Base-by-base conservation (phyloP, 1,140 invertebrate genomes). In the Cotesia vestalis region DNA sequence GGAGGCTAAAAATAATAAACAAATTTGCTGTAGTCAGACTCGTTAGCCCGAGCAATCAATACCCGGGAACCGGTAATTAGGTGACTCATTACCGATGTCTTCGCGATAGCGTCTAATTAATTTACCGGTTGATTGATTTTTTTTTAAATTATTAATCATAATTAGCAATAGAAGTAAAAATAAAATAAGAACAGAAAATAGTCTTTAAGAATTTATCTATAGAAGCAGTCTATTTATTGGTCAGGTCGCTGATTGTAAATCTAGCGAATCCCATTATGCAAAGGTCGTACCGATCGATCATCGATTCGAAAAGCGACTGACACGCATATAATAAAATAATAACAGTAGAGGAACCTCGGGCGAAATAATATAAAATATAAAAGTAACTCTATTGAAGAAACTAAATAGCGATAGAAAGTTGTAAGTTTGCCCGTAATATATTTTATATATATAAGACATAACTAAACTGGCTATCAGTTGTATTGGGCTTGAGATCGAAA, bases 311-410 rank as follows among this genome's bases (percentile, higher is more conserved):
- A 80, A 75, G 73, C 70, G 60, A 74, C 73, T 71, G 77, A 79
- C 79, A 69, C 67, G 67, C 71, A 75, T 77, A 72, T 78, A 78
- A 81, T 80, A 79, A 78, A 80, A 81, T 81, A 79, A 72, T 78
- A 74, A 46, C 11, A 46, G 27, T 27, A 27, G 27, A 27, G 75
- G 70, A 70, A 73, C 67, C 78, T 71, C 70, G 74, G 75, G 75
- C 59, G 6, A 46, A 46, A 46, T 27, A 2, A 27, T 27, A 27
- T 27, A 27, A 27, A 27, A 27, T 27, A 27, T 27, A 27, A 27
- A 27, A 27, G 27, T 27, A 27, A 46, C 11, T 11, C 40, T 46
- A 46, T 46, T 46, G 40, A 55, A 59, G 17, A 55, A 66, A 70
- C 61, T 63, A 59, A 17, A 70, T 64, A 69, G 62, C 66, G 76